Evolutionary conservation across 2,113 vertebrate species (phyloP).

Genomic region (Gallinago paraguaiae): DNA sequence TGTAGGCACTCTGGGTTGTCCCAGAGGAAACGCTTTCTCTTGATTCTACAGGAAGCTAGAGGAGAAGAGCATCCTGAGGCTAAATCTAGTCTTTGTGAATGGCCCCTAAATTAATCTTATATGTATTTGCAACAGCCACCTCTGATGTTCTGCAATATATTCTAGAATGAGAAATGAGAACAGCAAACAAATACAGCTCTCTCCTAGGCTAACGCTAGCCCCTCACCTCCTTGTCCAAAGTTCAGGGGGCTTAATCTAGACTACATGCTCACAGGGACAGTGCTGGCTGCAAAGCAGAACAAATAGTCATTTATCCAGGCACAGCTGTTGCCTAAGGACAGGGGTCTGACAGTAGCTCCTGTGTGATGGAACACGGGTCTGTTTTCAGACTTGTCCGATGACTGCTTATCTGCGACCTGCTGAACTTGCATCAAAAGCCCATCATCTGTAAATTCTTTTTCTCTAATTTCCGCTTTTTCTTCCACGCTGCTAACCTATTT

Average conservation of each 20-base stretch:
- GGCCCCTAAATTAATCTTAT: background rate
- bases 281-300: background rate
- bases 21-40: background rate
- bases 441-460: background rate
- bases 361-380: background rate
- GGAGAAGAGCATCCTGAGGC: background rate
- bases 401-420: background rate
- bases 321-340: background rate
- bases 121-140: background rate
- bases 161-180: background rate
- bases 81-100: background rate
- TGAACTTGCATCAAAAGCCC: background rate
- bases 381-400: background rate
- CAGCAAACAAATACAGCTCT: background rate
- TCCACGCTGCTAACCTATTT: background rate
- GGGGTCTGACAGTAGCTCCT: background rate
- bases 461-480: background rate
- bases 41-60: background rate
- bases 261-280: background rate
- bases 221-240: background rate
- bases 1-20: background rate
- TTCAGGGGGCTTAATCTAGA: background rate
- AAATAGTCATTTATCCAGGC: background rate
- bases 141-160: background rate
- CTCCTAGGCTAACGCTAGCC: background rate